These are phyloP conservation scores for Platycercus adscitus DNA, from an alignment of 2,113 vertebrate species.

Conservation along the genomic window DNA sequence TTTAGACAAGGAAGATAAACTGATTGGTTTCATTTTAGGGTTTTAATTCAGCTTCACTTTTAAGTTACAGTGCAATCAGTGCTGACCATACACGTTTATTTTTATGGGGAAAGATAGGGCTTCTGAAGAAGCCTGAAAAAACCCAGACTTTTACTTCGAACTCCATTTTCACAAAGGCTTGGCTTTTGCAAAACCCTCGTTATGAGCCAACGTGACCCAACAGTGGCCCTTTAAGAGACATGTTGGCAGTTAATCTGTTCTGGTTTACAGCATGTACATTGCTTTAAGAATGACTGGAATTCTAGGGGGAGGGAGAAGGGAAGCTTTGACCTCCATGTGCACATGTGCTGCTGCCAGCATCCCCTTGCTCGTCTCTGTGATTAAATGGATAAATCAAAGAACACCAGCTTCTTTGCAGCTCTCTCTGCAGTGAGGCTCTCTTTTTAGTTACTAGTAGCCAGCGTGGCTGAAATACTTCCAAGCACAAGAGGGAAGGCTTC, in stretches of 20 bases:
- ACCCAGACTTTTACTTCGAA: neutral
- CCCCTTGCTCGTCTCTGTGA: constrained; percentile 45
- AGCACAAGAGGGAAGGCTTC: neutral
- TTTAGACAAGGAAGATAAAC: neutral
- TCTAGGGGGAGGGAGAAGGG: constrained; percentile 70
- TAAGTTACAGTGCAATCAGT: neutral
- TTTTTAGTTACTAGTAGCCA: constrained; percentile 1
- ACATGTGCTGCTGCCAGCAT: constrained; percentile 57
- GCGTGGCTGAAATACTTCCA: neutral
- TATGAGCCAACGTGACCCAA: constrained; percentile 47
- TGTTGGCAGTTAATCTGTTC: constrained; percentile 77
- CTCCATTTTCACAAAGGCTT: neutral
- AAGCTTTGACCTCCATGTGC: constrained; percentile 65
- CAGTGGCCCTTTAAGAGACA: constrained; percentile 68
- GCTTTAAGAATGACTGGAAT: constrained; percentile 81
- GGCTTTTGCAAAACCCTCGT: neutral
- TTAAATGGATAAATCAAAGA: constrained; percentile 52
- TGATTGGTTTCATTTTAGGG: neutral
- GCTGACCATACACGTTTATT: neutral
- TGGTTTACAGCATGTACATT: constrained; percentile 71
- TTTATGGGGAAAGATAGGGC: neutral
- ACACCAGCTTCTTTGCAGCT: constrained; percentile 26
- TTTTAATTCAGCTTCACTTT: neutral
- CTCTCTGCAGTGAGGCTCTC: neutral
- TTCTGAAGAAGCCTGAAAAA: constrained; percentile 19